Conservation (phyloP, 1,140 invertebrate species). For the Macrobrachium nipponense region DNA sequence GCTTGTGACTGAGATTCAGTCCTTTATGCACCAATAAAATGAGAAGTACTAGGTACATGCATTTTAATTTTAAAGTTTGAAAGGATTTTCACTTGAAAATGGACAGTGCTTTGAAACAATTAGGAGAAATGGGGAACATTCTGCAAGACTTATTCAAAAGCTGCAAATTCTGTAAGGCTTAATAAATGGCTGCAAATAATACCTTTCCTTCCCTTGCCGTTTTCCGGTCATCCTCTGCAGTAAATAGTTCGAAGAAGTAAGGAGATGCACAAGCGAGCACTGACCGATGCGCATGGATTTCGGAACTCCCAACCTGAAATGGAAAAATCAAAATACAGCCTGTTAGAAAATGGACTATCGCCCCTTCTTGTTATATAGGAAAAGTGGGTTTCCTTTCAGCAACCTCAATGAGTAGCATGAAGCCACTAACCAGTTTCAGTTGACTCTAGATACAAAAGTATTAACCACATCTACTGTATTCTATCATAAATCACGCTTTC, state of each 20-base stretch:
- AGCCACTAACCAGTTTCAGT: too few relatives aligned
- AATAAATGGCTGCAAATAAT: background rate
- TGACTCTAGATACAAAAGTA: too few relatives aligned
- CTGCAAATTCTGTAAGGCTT: background rate
- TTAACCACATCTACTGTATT: too few relatives aligned
- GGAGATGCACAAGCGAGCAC: conserved; percentile 82
- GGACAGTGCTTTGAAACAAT: too few relatives aligned
- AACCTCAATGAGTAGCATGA: too few relatives aligned
- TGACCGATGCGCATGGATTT: conserved; percentile 81
- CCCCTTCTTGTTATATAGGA: background rate
- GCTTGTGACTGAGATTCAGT: background rate
- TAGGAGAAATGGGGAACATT: too few relatives aligned
- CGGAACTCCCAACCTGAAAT: conserved; percentile 76
- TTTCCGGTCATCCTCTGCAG: conserved; percentile 71
- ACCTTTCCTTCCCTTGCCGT: conserved; percentile 62
- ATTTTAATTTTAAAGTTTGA: background rate
- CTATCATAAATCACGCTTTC: too few relatives aligned
- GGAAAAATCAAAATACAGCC: conserved; percentile 16
- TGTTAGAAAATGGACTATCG: background rate
- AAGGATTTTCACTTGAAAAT: background rate
- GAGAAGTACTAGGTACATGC: background rate
- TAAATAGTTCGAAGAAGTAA: conserved; percentile 83
- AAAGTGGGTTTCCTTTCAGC: too few relatives aligned
- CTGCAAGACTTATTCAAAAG: background rate
- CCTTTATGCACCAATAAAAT: background rate